A percentile compares a stretch with the other conserved stretches of the same genome.
Conservation (phyloP, 2,113 vertebrate species). For the Plecotus auritus region DNA sequence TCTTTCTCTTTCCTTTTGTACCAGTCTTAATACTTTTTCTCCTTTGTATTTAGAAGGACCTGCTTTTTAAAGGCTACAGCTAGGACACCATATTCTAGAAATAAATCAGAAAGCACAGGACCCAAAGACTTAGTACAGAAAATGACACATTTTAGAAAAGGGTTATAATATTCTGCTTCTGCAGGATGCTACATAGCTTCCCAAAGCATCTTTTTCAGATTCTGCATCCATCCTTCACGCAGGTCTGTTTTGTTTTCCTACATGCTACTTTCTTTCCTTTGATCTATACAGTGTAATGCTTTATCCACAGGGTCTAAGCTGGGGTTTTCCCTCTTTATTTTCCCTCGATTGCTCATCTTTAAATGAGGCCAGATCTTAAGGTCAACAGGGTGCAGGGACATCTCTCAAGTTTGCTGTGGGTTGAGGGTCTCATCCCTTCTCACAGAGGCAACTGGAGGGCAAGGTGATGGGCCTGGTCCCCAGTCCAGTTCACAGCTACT, state of each 20-base stretch:
- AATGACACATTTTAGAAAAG: neutral
- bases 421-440: neutral
- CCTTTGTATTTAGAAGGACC: constrained; percentile 1
- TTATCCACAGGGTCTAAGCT: neutral
- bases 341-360: neutral
- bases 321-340: neutral
- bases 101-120: neutral
- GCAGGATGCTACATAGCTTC: neutral
- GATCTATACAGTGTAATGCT: neutral
- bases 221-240: neutral
- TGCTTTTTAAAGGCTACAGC: neutral
- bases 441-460: neutral
- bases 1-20: neutral
- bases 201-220: neutral
- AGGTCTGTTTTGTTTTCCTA: neutral
- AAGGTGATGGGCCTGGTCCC: neutral
- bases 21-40: neutral
- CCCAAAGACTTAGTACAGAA: constrained; percentile 10
- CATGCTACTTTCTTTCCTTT: neutral
- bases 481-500: neutral
- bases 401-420: neutral
- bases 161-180: neutral
- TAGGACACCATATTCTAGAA: neutral
- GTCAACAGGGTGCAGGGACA: neutral
- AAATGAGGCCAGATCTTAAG: neutral